Evolutionary conservation across 2,888 invertebrate species (phyloP), one percentile per base, ranked within the genome.

Genomic region (Mythimna loreyi): DNA sequence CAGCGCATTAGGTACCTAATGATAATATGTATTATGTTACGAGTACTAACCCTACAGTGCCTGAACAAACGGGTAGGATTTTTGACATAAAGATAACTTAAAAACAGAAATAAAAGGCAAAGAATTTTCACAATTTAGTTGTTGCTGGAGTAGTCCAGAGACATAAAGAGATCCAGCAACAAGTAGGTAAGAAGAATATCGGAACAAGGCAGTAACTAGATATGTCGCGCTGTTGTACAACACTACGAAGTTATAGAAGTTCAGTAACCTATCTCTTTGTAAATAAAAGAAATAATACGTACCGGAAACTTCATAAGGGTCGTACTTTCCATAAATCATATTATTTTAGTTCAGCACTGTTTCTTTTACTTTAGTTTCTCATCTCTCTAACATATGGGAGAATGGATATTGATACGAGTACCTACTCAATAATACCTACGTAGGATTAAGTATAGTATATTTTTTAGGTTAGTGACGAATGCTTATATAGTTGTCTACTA

Each of bases 261-360:
- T 61, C 25, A 43, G 28, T 60, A 63, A 73, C 28, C 25, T 52
- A 63, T 63, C 74, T 28, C 50, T 43, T 56, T 63, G 58, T 52
- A 45, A 72, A 60, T 52, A 73, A 60, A 63, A 78, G 6, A 52
- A 52, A 60, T 21, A 62, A 45, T 59, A 59, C 25, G 23, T 50
- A 56, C 28, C 25, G 11, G 45, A 55, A 59, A 60, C 43, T 49
- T 63, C 11, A 21, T 45, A 33, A 36, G 30, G 13, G 2, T 52
- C 58, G 45, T 56, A 50, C 36, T 49, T 59, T 75, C 58, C 57
- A 67, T 75, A 58, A 58, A 58, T 75, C 52, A 43, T 36, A 57
- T 52, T 52, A 45, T 52, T 71, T 74, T 30, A 47, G 21, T 47
- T 67, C 47, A 33, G 33, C 21, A 23, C 13, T 11, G 21, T 50